A percentile compares a stretch with the other conserved stretches of the same genome.
These are phyloP conservation scores for Zaprionus ghesquierei DNA, from an alignment of 1,140 invertebrate species.

Conservation along the genomic window DNA sequence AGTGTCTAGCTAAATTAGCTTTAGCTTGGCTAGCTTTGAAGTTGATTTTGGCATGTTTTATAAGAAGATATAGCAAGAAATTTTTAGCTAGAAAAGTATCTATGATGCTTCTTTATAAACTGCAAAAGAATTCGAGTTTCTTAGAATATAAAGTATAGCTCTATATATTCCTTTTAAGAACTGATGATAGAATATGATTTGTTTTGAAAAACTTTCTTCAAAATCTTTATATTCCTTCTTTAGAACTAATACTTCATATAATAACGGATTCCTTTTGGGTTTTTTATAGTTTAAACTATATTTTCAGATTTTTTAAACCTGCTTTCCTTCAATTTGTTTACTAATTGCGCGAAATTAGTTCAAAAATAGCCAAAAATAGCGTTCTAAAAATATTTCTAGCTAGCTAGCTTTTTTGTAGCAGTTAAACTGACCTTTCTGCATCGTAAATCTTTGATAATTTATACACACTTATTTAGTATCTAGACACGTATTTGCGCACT, in stretches of 20 bases:
- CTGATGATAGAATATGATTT: no score
- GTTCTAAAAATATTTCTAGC: neutral
- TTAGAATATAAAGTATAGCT: no score
- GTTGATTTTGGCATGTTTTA: neutral
- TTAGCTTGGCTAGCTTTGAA: neutral
- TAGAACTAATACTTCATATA: no score
- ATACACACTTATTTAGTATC: conserved; percentile 1
- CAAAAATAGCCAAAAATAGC: neutral
- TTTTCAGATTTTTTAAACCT: no score
- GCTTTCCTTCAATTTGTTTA: neutral
- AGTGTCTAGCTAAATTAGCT: neutral
- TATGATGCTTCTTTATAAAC: no score
- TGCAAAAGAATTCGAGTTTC: no score
- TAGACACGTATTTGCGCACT: conserved; percentile 12
- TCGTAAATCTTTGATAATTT: neutral
- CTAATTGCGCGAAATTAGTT: neutral
- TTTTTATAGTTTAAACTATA: no score
- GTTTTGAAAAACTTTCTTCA: no score
- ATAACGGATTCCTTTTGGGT: no score
- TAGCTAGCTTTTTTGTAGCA: neutral
- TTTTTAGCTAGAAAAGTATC: neutral
- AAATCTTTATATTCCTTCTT: no score
- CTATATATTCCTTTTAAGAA: no score
- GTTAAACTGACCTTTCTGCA: neutral
- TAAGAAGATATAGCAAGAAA: no score